A percentile compares a stretch with the other conserved stretches of the same genome.
Evolutionary conservation across 2,113 vertebrate species (phyloP).

Genomic region (Tympanuchus pallidicinctus): DNA sequence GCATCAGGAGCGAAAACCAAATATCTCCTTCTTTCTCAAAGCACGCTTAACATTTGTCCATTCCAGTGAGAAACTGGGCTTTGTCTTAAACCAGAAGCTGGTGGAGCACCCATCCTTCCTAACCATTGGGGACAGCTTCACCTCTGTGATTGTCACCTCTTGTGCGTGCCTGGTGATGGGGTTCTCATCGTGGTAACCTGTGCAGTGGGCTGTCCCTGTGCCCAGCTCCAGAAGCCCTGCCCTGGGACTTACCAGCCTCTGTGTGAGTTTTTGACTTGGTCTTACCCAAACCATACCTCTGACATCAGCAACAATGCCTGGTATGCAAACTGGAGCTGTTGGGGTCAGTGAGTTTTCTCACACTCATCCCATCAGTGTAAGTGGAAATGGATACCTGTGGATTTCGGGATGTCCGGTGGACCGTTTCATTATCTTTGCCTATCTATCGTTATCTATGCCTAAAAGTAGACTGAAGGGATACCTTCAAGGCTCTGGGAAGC

Average conservation of each 20-base stretch:
- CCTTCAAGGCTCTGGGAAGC: background rate
- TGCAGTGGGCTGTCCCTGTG: slow-evolving; percentile 48
- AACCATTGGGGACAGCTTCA: background rate
- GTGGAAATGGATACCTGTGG: background rate
- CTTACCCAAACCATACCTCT: background rate
- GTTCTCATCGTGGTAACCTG: background rate
- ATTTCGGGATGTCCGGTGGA: background rate
- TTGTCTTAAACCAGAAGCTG: background rate
- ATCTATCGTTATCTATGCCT: background rate
- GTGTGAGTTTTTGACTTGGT: background rate
- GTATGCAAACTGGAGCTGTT: slow-evolving; percentile 30
- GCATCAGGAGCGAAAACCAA: background rate
- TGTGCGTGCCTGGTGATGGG: background rate
- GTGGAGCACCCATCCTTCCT: background rate
- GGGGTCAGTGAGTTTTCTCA: slow-evolving; percentile 18
- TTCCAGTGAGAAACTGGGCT: background rate
- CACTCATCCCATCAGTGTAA: background rate
- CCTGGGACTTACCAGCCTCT: slow-evolving; percentile 12
- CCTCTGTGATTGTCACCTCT: background rate
- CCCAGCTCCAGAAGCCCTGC: slow-evolving; percentile 45
- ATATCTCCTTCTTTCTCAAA: background rate
- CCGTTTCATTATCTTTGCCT: background rate
- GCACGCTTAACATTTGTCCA: background rate
- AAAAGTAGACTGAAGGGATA: background rate
- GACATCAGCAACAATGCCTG: slow-evolving; percentile 15